phyloP scores from a whole-genome alignment of 2,888 invertebrate species.

The Cynaeus angustus region DNA sequence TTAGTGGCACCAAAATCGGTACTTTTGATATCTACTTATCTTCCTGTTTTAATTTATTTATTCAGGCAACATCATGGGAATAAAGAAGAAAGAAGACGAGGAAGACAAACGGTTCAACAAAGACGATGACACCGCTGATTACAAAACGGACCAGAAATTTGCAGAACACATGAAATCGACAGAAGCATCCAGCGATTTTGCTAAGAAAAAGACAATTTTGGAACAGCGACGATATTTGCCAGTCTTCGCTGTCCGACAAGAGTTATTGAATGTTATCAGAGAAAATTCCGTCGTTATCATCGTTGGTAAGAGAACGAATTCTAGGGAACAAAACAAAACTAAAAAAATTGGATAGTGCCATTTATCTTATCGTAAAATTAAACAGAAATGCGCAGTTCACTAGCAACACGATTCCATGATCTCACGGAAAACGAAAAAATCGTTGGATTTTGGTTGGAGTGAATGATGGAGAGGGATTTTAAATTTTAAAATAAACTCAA shows the following conservation, averaged over 20 bases:
- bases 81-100: slow-evolving; percentile 86
- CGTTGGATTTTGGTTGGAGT: too few species aligned
- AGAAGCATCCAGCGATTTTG: slow-evolving; percentile 87
- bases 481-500: too few species aligned
- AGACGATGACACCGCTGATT: slow-evolving; percentile 85
- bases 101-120: slow-evolving; percentile 79
- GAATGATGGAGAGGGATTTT: too few species aligned
- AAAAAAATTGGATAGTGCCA: too few species aligned
- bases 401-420: too few species aligned
- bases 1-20: slow-evolving; percentile 96
- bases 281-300: slow-evolving; percentile 97
- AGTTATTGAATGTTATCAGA: slow-evolving; percentile 90
- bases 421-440: too few species aligned
- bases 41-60: slow-evolving; percentile 1
- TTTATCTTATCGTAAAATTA: too few species aligned
- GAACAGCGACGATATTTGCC: slow-evolving; percentile 95
- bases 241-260: slow-evolving; percentile 95
- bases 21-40: slow-evolving; percentile 1
- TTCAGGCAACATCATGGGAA: slow-evolving; percentile 94
- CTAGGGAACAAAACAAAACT: too few species aligned
- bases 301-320: slow-evolving; percentile 77
- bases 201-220: slow-evolving; percentile 85
- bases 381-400: too few species aligned
- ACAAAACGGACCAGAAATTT: slow-evolving; percentile 95
- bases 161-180: slow-evolving; percentile 93